Conservation (phyloP, 2,797 vertebrate species). For the Lemur catta region DNA sequence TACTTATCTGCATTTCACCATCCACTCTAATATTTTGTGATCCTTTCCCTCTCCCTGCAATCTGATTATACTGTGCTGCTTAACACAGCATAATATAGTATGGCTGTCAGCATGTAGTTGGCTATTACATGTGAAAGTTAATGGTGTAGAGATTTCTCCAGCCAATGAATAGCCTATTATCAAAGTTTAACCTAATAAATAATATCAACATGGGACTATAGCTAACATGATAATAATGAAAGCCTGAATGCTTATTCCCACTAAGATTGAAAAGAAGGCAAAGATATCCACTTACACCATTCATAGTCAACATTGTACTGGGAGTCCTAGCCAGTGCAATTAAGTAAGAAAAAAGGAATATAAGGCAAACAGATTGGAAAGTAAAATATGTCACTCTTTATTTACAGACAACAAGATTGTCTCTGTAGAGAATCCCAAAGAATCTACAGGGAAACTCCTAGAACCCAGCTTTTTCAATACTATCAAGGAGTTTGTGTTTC, state of each 20-base stretch:
- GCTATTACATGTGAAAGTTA: background rate
- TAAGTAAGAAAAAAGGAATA: background rate
- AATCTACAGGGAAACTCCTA: background rate
- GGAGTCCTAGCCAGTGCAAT: background rate
- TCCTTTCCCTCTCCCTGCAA: background rate
- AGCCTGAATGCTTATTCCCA: background rate
- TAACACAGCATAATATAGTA: background rate
- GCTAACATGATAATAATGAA: background rate
- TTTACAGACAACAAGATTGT: background rate
- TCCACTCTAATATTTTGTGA: background rate
- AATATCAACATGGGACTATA: background rate
- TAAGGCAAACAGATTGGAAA: background rate
- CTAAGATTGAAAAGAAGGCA: background rate
- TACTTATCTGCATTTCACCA: background rate
- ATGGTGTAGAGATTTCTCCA: background rate
- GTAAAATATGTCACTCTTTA: background rate
- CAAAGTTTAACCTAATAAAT: background rate
- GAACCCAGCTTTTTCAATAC: background rate
- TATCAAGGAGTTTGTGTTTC: background rate
- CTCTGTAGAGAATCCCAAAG: background rate
- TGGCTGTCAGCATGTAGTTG: background rate
- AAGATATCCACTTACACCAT: background rate
- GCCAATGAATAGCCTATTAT: background rate
- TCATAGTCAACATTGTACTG: background rate
- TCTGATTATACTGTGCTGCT: background rate